A percentile compares a stretch with the other conserved stretches of the same genome.
These are phyloP conservation scores for Abramis brama DNA, from an alignment of 2,113 vertebrate species.

Conservation along the genomic window DNA sequence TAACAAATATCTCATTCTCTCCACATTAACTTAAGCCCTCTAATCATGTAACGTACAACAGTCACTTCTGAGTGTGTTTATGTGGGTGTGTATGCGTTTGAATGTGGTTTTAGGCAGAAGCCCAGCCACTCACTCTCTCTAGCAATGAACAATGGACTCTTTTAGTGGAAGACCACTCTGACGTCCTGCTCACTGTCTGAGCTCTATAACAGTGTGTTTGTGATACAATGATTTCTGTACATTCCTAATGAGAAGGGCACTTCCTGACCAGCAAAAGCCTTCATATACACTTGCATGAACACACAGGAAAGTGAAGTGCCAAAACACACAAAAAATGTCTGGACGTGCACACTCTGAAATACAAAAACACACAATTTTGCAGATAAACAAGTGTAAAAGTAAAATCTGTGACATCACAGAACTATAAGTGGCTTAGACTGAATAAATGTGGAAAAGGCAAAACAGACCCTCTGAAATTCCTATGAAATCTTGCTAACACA, in stretches of 20 bases:
- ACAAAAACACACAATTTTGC: neutral
- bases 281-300: neutral
- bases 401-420: neutral
- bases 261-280: slow-evolving; percentile 39
- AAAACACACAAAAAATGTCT: neutral
- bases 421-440: neutral
- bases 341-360: neutral
- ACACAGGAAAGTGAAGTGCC: neutral
- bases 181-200: slow-evolving; percentile 25
- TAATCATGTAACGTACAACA: neutral
- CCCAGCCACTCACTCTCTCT: slow-evolving; percentile 52
- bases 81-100: slow-evolving; percentile 41
- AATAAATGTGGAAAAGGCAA: neutral
- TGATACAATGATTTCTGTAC: slow-evolving; percentile 44
- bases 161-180: slow-evolving; percentile 49
- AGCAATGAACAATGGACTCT: slow-evolving; percentile 57
- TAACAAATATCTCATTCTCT: neutral
- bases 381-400: neutral
- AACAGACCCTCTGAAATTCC: neutral
- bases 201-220: slow-evolving; percentile 26
- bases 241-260: slow-evolving; percentile 40
- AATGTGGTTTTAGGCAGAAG: slow-evolving; percentile 62
- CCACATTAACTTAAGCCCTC: neutral
- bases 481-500: neutral
- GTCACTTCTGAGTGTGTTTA: slow-evolving; percentile 10